These are phyloP conservation scores for Liasis olivaceus DNA, from an alignment of 2,797 vertebrate genomes.

Conservation along the genomic window DNA sequence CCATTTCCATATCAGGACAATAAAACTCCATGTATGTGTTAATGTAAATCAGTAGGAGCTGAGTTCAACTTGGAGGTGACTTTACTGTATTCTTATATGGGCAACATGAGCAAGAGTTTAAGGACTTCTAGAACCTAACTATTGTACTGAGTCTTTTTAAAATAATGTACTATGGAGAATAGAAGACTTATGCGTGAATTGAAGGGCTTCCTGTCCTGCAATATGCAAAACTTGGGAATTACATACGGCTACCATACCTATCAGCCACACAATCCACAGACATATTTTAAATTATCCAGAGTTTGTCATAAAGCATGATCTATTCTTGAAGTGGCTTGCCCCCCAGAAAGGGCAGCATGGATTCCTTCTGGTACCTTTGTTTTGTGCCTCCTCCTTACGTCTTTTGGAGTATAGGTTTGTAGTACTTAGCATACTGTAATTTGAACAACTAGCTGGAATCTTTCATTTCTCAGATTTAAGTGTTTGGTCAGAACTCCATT, in stretches of 20 bases:
- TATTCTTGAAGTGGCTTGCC: neutral
- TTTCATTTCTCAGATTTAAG: neutral
- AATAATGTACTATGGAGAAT: neutral
- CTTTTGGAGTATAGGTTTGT: neutral
- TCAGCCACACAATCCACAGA: neutral
- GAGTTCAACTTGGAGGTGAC: neutral
- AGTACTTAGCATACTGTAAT: neutral
- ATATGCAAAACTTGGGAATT: neutral
- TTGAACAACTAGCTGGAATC: neutral
- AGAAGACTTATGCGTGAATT: neutral
- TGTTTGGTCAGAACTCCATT: neutral
- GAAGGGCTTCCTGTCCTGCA: neutral
- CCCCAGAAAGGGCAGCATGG: neutral
- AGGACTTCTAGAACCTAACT: neutral
- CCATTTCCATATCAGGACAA: neutral
- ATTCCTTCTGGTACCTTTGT: neutral
- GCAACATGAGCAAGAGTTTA: neutral
- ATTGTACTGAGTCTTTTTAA: neutral
- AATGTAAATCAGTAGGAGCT: neutral
- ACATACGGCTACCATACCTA: neutral
- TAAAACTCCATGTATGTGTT: neutral
- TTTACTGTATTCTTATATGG: neutral
- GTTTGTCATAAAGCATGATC: neutral
- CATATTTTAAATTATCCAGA: neutral
- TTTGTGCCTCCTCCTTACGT: neutral